Percentiles rank a stretch among this genome's conserved stretches.
These are phyloP conservation scores for Girardia tigrina DNA, from an alignment of 2,888 invertebrate species.

Conservation along the genomic window DNA sequence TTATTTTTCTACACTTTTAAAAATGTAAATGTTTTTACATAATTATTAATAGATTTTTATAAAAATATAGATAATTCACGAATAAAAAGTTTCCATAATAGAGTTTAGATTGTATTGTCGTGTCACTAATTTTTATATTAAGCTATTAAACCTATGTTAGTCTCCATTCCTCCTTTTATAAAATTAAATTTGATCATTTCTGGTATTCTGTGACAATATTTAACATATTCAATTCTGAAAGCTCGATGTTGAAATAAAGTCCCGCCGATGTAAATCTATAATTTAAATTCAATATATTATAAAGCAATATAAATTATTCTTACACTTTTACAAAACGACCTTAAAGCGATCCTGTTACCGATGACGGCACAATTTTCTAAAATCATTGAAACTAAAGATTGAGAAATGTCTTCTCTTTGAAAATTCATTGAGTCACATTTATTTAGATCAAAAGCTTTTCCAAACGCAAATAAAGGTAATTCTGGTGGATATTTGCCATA, in stretches of 20 bases:
- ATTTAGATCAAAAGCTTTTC: background rate
- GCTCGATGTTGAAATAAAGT: background rate
- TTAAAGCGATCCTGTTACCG: background rate
- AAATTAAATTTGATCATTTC: background rate
- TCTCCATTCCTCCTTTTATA: background rate
- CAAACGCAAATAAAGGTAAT: background rate
- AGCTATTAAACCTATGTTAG: background rate
- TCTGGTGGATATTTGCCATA: background rate
- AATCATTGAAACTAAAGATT: slow-evolving; percentile 6
- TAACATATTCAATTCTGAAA: background rate
- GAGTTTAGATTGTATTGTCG: too few relatives aligned
- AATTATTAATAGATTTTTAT: too few relatives aligned
- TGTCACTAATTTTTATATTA: background rate
- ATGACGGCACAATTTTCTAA: background rate
- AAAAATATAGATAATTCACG: too few relatives aligned
- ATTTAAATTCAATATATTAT: too few relatives aligned
- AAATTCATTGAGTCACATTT: background rate
- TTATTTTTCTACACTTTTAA: too few relatives aligned
- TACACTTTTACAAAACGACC: background rate
- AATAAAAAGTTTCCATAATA: too few relatives aligned
- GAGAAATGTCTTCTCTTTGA: slow-evolving; percentile 6
- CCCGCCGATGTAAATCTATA: background rate
- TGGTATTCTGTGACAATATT: background rate
- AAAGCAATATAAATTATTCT: too few relatives aligned
- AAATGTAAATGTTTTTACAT: too few relatives aligned